phyloP scores from a whole-genome alignment of 1,140 invertebrate species.

The Ceratina japonica region DNA sequence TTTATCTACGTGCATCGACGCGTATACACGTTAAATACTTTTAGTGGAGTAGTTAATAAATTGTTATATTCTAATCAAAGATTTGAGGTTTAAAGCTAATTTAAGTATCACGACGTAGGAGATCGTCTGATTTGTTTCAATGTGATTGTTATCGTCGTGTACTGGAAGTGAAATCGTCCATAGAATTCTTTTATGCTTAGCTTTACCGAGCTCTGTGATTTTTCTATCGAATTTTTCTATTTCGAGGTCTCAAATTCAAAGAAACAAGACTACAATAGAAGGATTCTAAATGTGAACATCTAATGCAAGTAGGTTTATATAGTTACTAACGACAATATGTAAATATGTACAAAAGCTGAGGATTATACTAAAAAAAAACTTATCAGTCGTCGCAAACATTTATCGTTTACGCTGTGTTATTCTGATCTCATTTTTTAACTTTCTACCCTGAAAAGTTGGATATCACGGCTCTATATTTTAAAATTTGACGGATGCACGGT shows the following conservation, averaged over 20 bases:
- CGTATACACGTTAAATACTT: background rate
- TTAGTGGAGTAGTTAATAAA: background rate
- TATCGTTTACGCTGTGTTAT: too few relatives aligned
- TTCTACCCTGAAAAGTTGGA: too few relatives aligned
- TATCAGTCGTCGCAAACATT: too few relatives aligned
- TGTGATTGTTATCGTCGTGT: background rate
- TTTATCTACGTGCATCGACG: background rate
- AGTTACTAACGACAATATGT: conserved; percentile 7
- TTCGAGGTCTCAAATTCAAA: background rate
- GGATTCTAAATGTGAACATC: background rate
- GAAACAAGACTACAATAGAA: background rate
- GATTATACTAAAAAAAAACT: background rate
- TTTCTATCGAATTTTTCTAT: background rate
- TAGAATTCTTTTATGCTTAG: background rate
- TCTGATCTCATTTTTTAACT: too few relatives aligned
- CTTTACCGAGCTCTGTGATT: background rate
- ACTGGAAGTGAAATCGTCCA: background rate
- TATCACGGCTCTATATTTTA: too few relatives aligned
- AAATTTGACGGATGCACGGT: too few relatives aligned
- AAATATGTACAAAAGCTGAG: conserved; percentile 28
- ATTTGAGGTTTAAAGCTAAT: conserved; percentile 7
- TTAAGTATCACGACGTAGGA: background rate
- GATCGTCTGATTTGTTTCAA: background rate
- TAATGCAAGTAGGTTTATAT: background rate
- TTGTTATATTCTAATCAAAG: conserved; percentile 8